Percentiles rank a stretch among this genome's conserved stretches.
phyloP scores from a whole-genome alignment of 23 tunicate genomes.

The Oikopleura vanhoeffeni region DNA sequence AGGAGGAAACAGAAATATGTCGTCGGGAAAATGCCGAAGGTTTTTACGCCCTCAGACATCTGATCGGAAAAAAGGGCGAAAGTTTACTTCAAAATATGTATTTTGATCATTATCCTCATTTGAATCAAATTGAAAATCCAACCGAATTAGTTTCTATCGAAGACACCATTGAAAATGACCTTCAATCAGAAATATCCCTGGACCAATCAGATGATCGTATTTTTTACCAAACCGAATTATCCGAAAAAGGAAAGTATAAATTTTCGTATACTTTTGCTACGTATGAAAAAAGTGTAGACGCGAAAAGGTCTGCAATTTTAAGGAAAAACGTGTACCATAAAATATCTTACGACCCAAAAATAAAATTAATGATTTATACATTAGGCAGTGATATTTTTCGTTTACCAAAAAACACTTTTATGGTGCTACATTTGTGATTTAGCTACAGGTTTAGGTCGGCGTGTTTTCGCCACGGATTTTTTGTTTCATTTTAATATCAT shows the following conservation, averaged over 20 bases:
- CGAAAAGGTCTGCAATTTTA: no score
- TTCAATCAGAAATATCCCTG: not conserved
- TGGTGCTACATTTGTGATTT: no score
- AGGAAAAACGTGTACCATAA: no score
- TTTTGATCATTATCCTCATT: not conserved
- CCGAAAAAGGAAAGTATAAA: not conserved
- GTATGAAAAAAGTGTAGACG: not conserved
- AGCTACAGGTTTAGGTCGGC: no score
- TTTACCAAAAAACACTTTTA: no score
- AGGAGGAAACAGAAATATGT: not conserved
- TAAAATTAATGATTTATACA: no score
- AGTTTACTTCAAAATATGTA: not conserved
- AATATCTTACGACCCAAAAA: no score
- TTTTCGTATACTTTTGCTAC: not conserved
- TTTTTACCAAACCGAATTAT: not conserved
- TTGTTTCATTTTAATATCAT: no score
- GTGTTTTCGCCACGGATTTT: no score
- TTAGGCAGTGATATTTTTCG: no score
- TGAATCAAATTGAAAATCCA: not conserved
- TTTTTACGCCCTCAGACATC: not conserved
- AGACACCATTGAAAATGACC: not conserved
- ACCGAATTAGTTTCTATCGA: not conserved
- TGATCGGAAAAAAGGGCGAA: not conserved
- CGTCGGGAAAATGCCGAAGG: slow-evolving; percentile 8
- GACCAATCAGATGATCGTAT: not conserved